phyloP scores from a whole-genome alignment of 2,797 vertebrate species.

The Liparis tanakae region DNA sequence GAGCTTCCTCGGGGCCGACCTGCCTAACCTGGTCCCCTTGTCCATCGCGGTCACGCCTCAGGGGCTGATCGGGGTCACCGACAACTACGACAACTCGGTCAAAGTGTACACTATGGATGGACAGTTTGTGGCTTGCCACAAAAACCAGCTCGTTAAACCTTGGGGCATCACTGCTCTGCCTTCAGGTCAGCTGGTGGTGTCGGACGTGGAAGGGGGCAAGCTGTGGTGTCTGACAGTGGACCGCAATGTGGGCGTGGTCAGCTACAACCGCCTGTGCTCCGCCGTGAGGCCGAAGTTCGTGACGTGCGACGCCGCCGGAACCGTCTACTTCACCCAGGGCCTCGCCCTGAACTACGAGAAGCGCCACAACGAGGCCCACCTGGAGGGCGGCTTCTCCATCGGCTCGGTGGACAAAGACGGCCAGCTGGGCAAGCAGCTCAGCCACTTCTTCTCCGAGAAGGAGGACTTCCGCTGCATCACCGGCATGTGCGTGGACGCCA shows the following conservation, averaged over 20 bases:
- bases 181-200: constrained; percentile 95
- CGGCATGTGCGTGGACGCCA: constrained; percentile 95
- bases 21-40: constrained; percentile 93
- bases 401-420: constrained; percentile 92
- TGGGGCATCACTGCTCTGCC: constrained; percentile 97
- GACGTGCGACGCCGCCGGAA: constrained; percentile 92
- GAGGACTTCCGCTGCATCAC: constrained; percentile 98
- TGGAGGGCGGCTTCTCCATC: constrained; percentile 97
- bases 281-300: constrained; percentile 97
- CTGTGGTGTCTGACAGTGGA: constrained; percentile 96
- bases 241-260: constrained; percentile 91
- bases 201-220: constrained; percentile 96
- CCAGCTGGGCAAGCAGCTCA: constrained; percentile 94
- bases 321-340: constrained; percentile 96
- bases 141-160: constrained; percentile 95
- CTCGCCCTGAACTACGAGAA: constrained; percentile 95
- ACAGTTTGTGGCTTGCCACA: constrained; percentile 94
- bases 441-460: constrained; percentile 95
- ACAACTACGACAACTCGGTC: constrained; percentile 97
- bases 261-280: constrained; percentile 92
- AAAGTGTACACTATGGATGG: constrained; percentile 97
- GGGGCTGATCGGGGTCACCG: constrained; percentile 94
- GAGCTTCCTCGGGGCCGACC: constrained; percentile 94
- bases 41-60: constrained; percentile 95
- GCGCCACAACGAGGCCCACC: constrained; percentile 92